Conservation (phyloP, 1,140 invertebrate species). For the Notospermus geniculatus region DNA sequence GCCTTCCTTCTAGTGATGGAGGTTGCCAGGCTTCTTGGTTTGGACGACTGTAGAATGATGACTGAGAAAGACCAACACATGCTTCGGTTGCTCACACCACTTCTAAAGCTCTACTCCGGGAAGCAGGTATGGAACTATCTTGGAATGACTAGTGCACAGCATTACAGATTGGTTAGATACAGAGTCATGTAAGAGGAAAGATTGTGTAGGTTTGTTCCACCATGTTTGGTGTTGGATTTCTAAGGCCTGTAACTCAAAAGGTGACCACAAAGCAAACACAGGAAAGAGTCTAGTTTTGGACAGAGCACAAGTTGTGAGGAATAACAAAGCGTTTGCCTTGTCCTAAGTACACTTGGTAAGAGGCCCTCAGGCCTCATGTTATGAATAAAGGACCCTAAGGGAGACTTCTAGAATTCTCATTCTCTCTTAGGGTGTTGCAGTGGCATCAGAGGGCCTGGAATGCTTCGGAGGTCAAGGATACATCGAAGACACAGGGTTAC, state of each 20-base stretch:
- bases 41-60: conserved; percentile 53
- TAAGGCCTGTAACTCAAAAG: too few species aligned
- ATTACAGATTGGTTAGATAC: too few species aligned
- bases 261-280: too few species aligned
- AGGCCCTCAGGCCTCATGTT: background rate
- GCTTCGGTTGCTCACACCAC: conserved; percentile 61
- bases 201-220: too few species aligned
- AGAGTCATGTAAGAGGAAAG: too few species aligned
- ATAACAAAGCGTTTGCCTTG: too few species aligned
- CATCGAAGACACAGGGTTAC: conserved; percentile 65
- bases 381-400: background rate
- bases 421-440: conserved; percentile 50
- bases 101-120: conserved; percentile 63
- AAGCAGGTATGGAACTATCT: conserved; percentile 57
- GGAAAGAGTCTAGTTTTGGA: too few species aligned
- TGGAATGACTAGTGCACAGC: too few species aligned
- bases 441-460: conserved; percentile 63
- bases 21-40: conserved; percentile 53
- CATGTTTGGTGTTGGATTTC: too few species aligned
- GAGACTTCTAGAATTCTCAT: conserved; percentile 3
- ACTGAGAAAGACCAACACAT: conserved; percentile 52
- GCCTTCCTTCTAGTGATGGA: conserved; percentile 44
- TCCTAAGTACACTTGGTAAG: too few species aligned
- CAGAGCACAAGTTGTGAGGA: too few species aligned
- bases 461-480: conserved; percentile 67